phyloP scores from a whole-genome alignment of 2,888 invertebrate species.

The Linhomoeus sp. region DNA sequence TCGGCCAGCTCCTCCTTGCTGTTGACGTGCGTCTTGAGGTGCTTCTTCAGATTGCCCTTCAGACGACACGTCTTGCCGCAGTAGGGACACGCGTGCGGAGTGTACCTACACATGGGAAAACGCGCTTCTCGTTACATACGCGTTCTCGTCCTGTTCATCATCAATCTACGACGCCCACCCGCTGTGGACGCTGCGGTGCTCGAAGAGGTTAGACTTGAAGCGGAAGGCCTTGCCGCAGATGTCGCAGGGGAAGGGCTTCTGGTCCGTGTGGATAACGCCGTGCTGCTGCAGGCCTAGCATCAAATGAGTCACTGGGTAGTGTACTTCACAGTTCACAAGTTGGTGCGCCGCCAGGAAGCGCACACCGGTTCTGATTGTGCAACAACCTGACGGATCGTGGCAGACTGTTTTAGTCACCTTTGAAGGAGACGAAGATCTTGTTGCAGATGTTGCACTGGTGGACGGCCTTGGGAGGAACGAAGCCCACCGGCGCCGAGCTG shows the following conservation, averaged over 20 bases:
- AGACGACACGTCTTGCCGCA: constrained; percentile 25
- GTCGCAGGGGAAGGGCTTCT: constrained; percentile 25
- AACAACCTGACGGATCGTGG: too few relatives aligned
- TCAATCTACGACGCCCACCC: too few relatives aligned
- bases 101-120: constrained; percentile 14
- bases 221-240: constrained; percentile 21
- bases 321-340: too few relatives aligned
- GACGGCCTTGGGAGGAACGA: constrained; percentile 9
- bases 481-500: too few relatives aligned
- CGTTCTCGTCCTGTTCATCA: too few relatives aligned
- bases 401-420: constrained; percentile 12
- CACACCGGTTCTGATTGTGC: too few relatives aligned
- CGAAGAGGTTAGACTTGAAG: constrained; percentile 27
- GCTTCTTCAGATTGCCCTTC: constrained; percentile 26
- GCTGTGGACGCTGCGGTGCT: constrained; percentile 11
- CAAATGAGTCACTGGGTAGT: background rate
- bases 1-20: constrained; percentile 25
- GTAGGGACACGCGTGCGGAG: constrained; percentile 21
- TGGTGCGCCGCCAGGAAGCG: too few relatives aligned
- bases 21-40: constrained; percentile 25
- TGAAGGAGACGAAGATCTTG: constrained; percentile 26
- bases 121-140: too few relatives aligned
- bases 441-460: constrained; percentile 25
- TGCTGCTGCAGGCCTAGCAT: constrained; percentile 23
- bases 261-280: constrained; percentile 27